A percentile compares a stretch with the other conserved stretches of the same genome.
These are phyloP conservation scores for Microcebus tavaratra DNA, from an alignment of 2,113 vertebrate species.

Conservation along the genomic window DNA sequence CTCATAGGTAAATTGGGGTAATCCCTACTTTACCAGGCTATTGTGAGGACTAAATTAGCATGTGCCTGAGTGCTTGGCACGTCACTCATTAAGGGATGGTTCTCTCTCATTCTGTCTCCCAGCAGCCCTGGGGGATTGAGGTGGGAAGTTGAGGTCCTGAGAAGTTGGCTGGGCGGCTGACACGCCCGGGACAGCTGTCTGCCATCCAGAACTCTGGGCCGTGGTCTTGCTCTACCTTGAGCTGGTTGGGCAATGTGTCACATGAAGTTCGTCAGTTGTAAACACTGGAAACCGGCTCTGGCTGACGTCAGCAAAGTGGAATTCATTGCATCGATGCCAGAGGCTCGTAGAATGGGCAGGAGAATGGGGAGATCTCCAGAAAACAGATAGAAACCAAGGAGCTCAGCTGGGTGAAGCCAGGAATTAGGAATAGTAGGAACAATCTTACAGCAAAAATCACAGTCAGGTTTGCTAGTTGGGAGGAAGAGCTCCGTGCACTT, in stretches of 20 bases:
- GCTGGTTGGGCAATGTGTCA: not conserved
- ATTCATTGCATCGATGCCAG: not conserved
- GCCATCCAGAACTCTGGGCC: not conserved
- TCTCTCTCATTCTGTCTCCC: not conserved
- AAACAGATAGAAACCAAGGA: not conserved
- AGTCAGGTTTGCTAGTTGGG: too few species aligned
- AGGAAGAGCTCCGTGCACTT: rapidly evolving
- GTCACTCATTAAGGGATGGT: not conserved
- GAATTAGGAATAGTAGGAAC: not conserved
- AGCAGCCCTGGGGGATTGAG: not conserved
- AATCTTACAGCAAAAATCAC: rapidly evolving
- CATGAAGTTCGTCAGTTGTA: not conserved
- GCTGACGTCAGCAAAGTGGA: not conserved
- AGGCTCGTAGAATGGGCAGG: not conserved
- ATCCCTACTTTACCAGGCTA: not conserved
- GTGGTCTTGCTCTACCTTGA: rapidly evolving
- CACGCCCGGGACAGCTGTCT: not conserved
- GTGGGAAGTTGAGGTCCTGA: not conserved
- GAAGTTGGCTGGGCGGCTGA: not conserved
- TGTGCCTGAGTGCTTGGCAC: not conserved
- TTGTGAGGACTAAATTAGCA: not conserved
- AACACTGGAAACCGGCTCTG: not conserved
- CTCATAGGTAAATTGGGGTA: not conserved
- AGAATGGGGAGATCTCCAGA: not conserved
- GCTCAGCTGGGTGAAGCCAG: not conserved